Conservation (phyloP, 2,888 invertebrate genomes). For the Pantelozetes paolii region DNA sequence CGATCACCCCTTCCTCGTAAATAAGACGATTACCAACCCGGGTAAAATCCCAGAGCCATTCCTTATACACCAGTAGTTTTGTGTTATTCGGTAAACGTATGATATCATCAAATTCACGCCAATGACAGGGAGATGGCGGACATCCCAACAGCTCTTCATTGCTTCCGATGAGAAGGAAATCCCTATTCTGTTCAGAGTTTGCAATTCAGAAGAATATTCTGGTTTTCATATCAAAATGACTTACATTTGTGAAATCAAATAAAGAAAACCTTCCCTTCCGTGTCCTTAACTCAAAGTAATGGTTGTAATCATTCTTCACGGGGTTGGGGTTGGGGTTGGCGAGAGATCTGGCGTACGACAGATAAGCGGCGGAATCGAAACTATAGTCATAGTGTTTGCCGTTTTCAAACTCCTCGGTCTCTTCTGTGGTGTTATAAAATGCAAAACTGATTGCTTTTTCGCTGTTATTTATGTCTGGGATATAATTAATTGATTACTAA, state of each 20-base stretch:
- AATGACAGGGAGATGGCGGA: conserved; percentile 17
- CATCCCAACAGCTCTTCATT: conserved; percentile 24
- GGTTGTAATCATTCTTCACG: not conserved
- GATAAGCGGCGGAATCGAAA: conserved; percentile 4
- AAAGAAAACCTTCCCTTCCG: conserved; percentile 10
- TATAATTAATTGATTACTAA: not conserved
- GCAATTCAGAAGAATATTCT: not conserved
- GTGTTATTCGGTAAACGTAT: conserved; percentile 2
- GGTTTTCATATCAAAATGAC: no score
- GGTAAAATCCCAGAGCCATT: conserved; percentile 22
- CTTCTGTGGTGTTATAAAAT: not conserved
- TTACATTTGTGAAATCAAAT: conserved; percentile 6
- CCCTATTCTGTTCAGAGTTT: not conserved
- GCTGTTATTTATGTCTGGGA: not conserved
- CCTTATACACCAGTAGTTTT: not conserved
- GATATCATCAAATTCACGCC: conserved; percentile 12
- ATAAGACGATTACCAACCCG: not conserved
- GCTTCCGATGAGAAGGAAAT: not conserved
- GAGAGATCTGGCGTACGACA: not conserved
- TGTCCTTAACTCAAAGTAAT: conserved; percentile 15
- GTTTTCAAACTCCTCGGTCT: not conserved
- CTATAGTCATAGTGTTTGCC: not conserved
- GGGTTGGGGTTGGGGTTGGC: not conserved
- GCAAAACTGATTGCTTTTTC: not conserved
- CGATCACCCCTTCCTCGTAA: not conserved